Conservation (phyloP, 37 sponge, comb jelly and placozoan species). For the Beroe forskalii region DNA sequence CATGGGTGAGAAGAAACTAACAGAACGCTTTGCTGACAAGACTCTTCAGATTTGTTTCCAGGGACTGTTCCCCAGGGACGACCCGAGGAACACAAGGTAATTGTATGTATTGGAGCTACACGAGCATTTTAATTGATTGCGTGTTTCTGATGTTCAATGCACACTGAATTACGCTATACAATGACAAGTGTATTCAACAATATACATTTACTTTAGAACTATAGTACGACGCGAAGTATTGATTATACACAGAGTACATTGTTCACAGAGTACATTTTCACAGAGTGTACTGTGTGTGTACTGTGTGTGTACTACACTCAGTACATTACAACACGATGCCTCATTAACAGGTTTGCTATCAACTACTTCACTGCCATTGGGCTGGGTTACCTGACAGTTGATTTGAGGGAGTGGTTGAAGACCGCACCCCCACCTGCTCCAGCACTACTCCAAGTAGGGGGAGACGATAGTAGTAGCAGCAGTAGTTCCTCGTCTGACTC, state of each 20-base stretch:
- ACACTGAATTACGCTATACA: no score
- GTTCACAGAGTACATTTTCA: no score
- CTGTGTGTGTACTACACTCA: no score
- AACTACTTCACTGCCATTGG: constrained; percentile 99
- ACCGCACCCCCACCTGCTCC: constrained; percentile 71
- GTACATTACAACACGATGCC: no score
- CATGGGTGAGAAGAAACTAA: constrained; percentile 88
- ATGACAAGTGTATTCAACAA: no score
- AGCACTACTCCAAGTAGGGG: not conserved
- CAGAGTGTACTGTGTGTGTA: no score
- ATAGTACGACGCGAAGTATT: no score
- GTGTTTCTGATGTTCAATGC: no score
- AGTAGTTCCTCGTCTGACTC: not conserved
- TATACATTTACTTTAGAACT: no score
- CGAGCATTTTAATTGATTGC: no score
- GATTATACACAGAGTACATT: no score
- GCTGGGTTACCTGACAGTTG: constrained; percentile 90
- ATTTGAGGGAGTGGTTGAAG: constrained; percentile 89
- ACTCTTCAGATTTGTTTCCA: constrained; percentile 80
- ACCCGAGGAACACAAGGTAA: constrained; percentile 87
- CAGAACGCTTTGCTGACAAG: constrained; percentile 84
- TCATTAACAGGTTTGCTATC: constrained; percentile 90
- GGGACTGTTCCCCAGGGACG: constrained; percentile 88
- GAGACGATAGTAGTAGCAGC: not conserved
- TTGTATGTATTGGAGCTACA: no score